Evolutionary conservation across 2,888 invertebrate species (phyloP), one percentile per base, ranked within the genome.

Genomic region (Drosophila borborema): DNA sequence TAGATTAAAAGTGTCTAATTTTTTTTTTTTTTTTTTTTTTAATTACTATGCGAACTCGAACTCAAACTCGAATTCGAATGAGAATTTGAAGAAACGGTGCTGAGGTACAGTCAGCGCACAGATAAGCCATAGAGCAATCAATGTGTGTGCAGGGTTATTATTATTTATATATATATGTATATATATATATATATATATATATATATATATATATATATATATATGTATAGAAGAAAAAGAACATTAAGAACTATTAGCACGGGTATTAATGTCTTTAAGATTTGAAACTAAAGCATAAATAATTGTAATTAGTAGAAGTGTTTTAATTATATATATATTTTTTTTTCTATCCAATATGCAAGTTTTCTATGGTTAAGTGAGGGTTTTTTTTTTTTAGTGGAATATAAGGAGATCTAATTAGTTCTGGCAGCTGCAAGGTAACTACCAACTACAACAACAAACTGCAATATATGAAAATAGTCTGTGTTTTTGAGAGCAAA

Each of bases 201-300:
- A n/a, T n/a, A n/a, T n/a, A n/a, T n/a, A n/a, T n/a, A n/a, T n/a
- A n/a, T n/a, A n/a, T n/a, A n/a, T n/a, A n/a, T n/a, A 5, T 28
- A 28, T 28, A 28, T 28, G 5, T 28, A 28, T 28, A 71, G 49
- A 58, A 34, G 49, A 51, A 0, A 34, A 48, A 54, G 63, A 72
- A 69, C 54, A 84, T 71, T 77, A 81, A 75, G 74, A 87, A 85
- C 81, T 85, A 81, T 82, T 83, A 86, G 86, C 83, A 86, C 86
- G 88, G 86, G 83, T 88, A 86, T 83, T 88, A 83, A 85, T 78
- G 82, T 80, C 72, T 81, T 82, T 85, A 86, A 81, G 86, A 77
- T 74, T 72, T 45, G 58, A 71, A 72, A 62, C 64, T 74, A 79
- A 77, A 71, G 31, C 64, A 70, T 55, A 69, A 66, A 53, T 64